These are phyloP conservation scores for Equus przewalskii DNA, from an alignment of 2,113 vertebrate species.

Conservation along the genomic window DNA sequence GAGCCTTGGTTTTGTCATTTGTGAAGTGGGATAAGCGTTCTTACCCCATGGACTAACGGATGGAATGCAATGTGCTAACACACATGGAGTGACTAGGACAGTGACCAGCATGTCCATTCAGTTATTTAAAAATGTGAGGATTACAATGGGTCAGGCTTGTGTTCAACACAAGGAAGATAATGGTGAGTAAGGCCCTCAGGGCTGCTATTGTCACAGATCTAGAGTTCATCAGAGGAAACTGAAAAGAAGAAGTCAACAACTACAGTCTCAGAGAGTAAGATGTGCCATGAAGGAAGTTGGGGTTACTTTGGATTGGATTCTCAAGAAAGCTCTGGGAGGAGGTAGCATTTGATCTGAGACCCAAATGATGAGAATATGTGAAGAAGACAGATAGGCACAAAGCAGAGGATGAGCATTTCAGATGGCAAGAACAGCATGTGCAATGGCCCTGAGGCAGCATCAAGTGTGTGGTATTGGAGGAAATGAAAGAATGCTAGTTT, in stretches of 20 bases:
- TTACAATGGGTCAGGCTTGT: neutral
- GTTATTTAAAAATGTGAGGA: neutral
- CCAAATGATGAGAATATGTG: neutral
- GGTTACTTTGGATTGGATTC: neutral
- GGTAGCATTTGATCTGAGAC: neutral
- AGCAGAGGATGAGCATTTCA: neutral
- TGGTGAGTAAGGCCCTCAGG: neutral
- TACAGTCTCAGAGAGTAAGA: neutral
- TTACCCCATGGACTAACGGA: neutral
- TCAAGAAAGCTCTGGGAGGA: neutral
- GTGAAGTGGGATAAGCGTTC: neutral
- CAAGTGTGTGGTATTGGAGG: neutral
- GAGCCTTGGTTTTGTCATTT: constrained; percentile 34
- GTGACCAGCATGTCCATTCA: neutral
- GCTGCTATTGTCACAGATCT: neutral
- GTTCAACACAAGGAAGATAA: neutral
- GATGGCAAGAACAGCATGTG: neutral
- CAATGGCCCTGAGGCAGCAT: neutral
- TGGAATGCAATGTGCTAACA: neutral
- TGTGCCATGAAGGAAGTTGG: neutral
- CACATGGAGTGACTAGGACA: neutral
- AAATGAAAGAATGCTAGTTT: neutral
- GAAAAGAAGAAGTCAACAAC: neutral
- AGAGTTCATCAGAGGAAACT: neutral
- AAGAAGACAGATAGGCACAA: neutral